phyloP scores from a whole-genome alignment of 2,113 vertebrate genomes.

The Steatornis caripensis region DNA sequence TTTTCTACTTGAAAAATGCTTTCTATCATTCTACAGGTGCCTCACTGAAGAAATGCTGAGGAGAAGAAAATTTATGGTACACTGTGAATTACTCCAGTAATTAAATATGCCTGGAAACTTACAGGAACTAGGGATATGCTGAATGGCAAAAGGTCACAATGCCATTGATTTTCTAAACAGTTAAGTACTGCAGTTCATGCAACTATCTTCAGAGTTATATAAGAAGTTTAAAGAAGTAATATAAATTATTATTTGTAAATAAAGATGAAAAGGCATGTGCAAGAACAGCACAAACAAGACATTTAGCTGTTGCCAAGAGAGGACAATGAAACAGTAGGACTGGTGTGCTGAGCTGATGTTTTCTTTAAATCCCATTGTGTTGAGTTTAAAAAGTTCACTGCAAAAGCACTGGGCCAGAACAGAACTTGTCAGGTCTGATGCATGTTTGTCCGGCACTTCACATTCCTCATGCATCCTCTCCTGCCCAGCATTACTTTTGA shows the following conservation, averaged over 20 bases:
- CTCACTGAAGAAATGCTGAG: not conserved
- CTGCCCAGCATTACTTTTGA: not conserved
- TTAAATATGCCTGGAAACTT: not conserved
- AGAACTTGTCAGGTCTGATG: not conserved
- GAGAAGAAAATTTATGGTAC: not conserved
- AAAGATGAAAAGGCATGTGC: not conserved
- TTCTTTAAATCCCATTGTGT: slow-evolving; percentile 26
- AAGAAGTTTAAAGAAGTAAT: not conserved
- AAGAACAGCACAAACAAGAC: slow-evolving; percentile 30
- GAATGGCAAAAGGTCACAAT: not conserved
- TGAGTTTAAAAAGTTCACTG: not conserved
- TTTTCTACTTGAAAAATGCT: not conserved
- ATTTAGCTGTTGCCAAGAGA: slow-evolving; percentile 21
- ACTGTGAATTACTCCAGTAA: not conserved
- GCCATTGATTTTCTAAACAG: not conserved
- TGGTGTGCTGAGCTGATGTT: slow-evolving; percentile 18
- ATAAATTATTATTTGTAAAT: not conserved
- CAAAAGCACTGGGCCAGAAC: not conserved
- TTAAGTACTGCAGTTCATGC: not conserved
- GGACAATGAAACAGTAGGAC: not conserved
- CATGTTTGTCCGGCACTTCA: not conserved
- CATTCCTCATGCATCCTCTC: not conserved
- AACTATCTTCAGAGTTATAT: not conserved
- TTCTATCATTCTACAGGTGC: not conserved
- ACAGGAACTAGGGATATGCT: not conserved